These are phyloP conservation scores for Zaprionus nigranus DNA, from an alignment of 1,140 invertebrate species.

Conservation along the genomic window DNA sequence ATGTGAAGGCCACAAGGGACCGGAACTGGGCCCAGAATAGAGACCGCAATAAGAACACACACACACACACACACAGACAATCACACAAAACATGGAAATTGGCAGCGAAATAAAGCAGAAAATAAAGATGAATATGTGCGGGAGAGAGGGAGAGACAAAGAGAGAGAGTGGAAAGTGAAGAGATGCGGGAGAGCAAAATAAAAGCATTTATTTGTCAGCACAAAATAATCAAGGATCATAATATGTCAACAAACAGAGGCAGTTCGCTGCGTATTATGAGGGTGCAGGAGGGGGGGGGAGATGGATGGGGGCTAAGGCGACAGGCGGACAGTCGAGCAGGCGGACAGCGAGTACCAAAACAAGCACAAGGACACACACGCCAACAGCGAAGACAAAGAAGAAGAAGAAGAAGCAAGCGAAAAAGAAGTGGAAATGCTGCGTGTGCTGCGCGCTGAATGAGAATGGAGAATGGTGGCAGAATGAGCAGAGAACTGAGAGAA, in stretches of 20 bases:
- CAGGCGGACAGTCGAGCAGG: constrained; percentile 23
- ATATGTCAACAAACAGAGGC: constrained; percentile 74
- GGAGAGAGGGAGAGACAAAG: not conserved
- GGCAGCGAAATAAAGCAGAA: constrained; percentile 22
- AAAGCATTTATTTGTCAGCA: constrained; percentile 82
- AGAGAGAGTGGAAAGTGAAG: constrained; percentile 11
- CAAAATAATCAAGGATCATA: constrained; percentile 83
- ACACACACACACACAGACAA: not conserved
- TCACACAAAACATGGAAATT: constrained; percentile 29
- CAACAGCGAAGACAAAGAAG: constrained; percentile 3
- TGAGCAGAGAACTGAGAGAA: constrained; percentile 20
- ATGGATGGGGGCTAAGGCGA: not conserved
- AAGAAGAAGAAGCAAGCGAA: constrained; percentile 9
- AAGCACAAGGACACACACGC: constrained; percentile 71
- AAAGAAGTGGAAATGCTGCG: constrained; percentile 6
- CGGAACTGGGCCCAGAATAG: not conserved
- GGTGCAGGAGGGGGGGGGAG: not conserved
- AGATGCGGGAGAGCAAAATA: constrained; percentile 53
- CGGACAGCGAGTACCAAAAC: constrained; percentile 40
- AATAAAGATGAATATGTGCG: constrained; percentile 4
- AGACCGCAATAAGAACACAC: not conserved
- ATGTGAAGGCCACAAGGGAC: constrained; percentile 6
- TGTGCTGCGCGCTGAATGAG: not conserved
- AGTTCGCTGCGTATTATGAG: not conserved
- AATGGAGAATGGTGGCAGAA: not conserved